Base-by-base conservation (phyloP, 2,888 invertebrate genomes). In the Sphecodes monilicornis region DNA sequence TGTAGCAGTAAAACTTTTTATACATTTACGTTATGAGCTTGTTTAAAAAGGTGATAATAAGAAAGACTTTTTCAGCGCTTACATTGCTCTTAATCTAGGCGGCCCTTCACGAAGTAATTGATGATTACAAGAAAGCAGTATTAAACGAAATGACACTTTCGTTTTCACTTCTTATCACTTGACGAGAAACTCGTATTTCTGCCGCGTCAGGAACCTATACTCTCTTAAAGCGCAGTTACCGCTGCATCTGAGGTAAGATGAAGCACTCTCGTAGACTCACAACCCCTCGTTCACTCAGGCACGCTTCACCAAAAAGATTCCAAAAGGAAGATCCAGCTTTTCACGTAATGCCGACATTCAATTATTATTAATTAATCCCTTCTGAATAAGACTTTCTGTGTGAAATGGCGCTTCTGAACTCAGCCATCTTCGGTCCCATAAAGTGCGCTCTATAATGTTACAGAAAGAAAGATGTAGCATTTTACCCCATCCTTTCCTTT, bases 281-380 rank as follows among this genome's bases (percentile, higher is more conserved):
- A 76, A n/a, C 75, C 43, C 54, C 32, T 78, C 72, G 69, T 84
- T 79, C 76, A 57, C 64, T 76, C n/a, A 46, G 73, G 76, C 54
- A 79, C 36, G 60, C 71, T 76, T 71, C 50, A 73, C 36, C 32
- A 10, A 39, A 68, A 39, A 78, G 75, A 76, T 84, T 41, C 50
- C 60, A 46, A 64, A 84, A 76, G 84, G 26, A 66, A 60, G 69
- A 57, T 50, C 68, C 29, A 84, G 66, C 75, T 75, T 78, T 68
- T 78, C 68, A 41, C 68, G 68, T 68, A 76, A 76, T 57, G 13
- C 36, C 64, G 41, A 41, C 60, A 64, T 76, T 79, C 50, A 36
- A 79, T 70, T 84, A 73, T 68, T 75, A 79, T 84, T 79, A 84
- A 78, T 85, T 79, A 84, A 39, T 41, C 32, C 54, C 54, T 16